Conservation (phyloP, 1,140 invertebrate genomes). For the Neocloeon triangulifer region DNA sequence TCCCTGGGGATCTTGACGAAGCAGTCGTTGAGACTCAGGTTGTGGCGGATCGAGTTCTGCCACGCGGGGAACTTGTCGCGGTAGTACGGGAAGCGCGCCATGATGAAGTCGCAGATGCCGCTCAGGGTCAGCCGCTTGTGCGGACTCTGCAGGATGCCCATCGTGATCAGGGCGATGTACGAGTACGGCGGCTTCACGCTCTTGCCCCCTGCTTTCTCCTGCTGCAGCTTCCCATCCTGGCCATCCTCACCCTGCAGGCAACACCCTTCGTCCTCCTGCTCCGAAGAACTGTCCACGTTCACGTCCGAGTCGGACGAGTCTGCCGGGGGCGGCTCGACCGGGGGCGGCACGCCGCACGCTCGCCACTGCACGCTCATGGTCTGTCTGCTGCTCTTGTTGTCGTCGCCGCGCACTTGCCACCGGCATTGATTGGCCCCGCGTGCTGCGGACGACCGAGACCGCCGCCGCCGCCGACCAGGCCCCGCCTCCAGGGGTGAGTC, state of each 20-base stretch:
- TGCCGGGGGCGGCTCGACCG: no score
- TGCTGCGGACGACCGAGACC: no score
- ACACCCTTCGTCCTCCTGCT: not conserved
- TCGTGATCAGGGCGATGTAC: constrained; percentile 93
- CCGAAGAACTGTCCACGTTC: no score
- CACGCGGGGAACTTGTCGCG: constrained; percentile 86
- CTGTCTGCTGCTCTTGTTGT: no score
- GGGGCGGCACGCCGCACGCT: no score
- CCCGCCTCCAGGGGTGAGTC: no score
- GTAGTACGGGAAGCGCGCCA: constrained; percentile 92
- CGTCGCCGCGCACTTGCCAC: no score
- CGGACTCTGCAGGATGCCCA: constrained; percentile 93
- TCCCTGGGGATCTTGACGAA: constrained; percentile 97
- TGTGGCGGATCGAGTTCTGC: constrained; percentile 95
- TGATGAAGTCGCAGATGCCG: constrained; percentile 98
- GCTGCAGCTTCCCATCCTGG: not conserved
- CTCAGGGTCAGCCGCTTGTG: constrained; percentile 90
- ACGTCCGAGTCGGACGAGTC: no score
- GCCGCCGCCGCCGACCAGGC: no score
- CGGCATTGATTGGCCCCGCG: no score
- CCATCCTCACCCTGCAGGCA: not conserved
- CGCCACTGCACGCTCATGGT: no score
- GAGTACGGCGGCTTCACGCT: constrained; percentile 89
- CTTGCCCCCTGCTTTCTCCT: constrained; percentile 14
- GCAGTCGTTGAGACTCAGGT: constrained; percentile 93